These are phyloP conservation scores for Herminia tarsipennalis DNA, from an alignment of 2,888 invertebrate genomes.

Conservation along the genomic window DNA sequence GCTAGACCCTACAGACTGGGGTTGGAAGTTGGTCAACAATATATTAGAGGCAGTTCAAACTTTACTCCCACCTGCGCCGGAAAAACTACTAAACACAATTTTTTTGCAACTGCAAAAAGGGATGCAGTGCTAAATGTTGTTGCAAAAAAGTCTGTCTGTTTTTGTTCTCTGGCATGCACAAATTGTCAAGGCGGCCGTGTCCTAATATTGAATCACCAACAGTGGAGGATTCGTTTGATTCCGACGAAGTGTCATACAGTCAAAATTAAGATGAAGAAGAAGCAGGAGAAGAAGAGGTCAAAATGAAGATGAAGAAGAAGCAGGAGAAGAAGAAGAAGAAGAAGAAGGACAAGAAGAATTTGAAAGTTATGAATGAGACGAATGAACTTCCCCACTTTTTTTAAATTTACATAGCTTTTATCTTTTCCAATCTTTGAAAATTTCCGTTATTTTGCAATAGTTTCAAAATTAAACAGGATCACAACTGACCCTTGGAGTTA, in stretches of 20 bases:
- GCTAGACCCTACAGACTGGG: too few relatives aligned
- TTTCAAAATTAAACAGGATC: conserved; percentile 4
- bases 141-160: too few relatives aligned
- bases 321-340: conserved; percentile 12
- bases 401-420: conserved; percentile 19
- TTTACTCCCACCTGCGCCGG: too few relatives aligned
- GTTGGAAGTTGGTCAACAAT: too few relatives aligned
- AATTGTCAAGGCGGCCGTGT: background rate
- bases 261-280: background rate
- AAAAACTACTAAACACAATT: too few relatives aligned
- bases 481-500: too few relatives aligned
- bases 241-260: too few relatives aligned
- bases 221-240: background rate
- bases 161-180: too few relatives aligned
- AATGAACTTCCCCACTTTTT: conserved; percentile 10
- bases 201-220: conserved; percentile 2
- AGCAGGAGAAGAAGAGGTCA: too few relatives aligned
- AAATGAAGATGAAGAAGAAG: conserved; percentile 17
- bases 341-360: conserved; percentile 7
- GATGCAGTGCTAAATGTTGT: too few relatives aligned
- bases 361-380: conserved; percentile 15
- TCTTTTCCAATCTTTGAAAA: background rate
- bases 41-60: too few relatives aligned
- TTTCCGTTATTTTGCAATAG: conserved; percentile 4
- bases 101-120: too few relatives aligned